Evolutionary conservation across 2,797 vertebrate species (phyloP).

Genomic region (Myiotriccus ornatus): DNA sequence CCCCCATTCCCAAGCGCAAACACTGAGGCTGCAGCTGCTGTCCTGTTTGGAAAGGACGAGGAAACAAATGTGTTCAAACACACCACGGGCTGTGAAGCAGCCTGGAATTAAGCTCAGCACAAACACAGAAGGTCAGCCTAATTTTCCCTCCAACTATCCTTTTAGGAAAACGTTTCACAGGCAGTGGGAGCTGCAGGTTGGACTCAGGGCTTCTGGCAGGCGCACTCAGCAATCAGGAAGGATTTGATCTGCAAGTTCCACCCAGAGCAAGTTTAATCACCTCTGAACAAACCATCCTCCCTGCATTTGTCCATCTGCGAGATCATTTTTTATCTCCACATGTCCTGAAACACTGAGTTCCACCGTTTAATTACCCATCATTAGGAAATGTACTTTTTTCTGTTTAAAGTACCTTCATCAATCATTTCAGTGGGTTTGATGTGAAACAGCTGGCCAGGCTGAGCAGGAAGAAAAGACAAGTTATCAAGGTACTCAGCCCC

Average conservation of each 20-base stretch:
- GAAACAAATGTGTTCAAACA: fast-evolving
- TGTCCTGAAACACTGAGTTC: not conserved
- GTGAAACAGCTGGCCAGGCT: constrained; percentile 14
- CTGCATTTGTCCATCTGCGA: not conserved
- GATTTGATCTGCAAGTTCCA: not conserved
- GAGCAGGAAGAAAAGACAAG: not conserved
- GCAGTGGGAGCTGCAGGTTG: not conserved
- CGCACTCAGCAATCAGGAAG: not conserved
- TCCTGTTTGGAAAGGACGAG: not conserved
- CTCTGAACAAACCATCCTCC: not conserved
- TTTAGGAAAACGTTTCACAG: not conserved
- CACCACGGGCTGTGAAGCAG: not conserved
- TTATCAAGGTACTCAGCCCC: not conserved
- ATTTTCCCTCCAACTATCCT: not conserved
- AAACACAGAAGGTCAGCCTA: not conserved
- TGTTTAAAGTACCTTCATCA: not conserved
- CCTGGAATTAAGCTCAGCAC: not conserved
- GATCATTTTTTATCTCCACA: not conserved
- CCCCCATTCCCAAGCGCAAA: fast-evolving
- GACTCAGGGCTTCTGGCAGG: not conserved
- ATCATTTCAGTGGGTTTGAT: not conserved
- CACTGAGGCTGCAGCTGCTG: not conserved
- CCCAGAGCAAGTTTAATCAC: not conserved
- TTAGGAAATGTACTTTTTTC: not conserved
- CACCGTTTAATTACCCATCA: not conserved